Base-by-base conservation (phyloP, 2,113 vertebrate species). In the Hepsetus odoe region DNA sequence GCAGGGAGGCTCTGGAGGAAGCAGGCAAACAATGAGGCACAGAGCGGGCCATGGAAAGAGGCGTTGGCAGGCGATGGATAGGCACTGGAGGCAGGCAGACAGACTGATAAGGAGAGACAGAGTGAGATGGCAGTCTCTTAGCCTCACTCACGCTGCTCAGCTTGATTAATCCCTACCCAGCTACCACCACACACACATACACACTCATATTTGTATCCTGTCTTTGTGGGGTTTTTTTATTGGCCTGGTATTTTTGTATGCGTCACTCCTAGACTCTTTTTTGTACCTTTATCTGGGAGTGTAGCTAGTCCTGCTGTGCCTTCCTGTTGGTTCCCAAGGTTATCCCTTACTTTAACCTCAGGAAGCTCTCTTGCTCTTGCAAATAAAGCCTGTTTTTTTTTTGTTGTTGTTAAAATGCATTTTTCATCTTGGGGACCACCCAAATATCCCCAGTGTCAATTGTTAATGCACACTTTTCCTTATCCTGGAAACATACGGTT, bases 1-100 rank as follows among this genome's bases (percentile, higher is more conserved):
- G 77, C 67, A 79, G 86, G 80, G 75, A 83, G 58, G 56, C 84
- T 85, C 84, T 67, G 65, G 72, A 84, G 86, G 61, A 80, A 49
- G 65, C 69, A 55, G 62, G 82, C 49, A 77, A 70, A 84, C 74
- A 79, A 64, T 49, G 74, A 75, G 80, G 62, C 32, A 35, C 46
- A 58, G 64, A 33, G 40, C 51, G 2, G 64, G 73, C 59, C 35
- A 24, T 64, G 55, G 40, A 62, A 69, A 20, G 44, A 71, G 49
- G 13, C 38, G 38, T 69, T 78, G 75, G 69, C 51, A 71, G 53
- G 55, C 35, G 40, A 71, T 40, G 69, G 74, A 82, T 77, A 79
- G 76, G 18, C 78, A 77, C 38, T 32, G 64, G 30, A 80, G 65
- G 56, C 30, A 55, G 69, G 44, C 46, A 72, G 61, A 69, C 77